Evolutionary conservation across 1,140 invertebrate genomes (phyloP), one percentile per base, ranked within the genome.

Genomic region (Hypsibius dujardini): DNA sequence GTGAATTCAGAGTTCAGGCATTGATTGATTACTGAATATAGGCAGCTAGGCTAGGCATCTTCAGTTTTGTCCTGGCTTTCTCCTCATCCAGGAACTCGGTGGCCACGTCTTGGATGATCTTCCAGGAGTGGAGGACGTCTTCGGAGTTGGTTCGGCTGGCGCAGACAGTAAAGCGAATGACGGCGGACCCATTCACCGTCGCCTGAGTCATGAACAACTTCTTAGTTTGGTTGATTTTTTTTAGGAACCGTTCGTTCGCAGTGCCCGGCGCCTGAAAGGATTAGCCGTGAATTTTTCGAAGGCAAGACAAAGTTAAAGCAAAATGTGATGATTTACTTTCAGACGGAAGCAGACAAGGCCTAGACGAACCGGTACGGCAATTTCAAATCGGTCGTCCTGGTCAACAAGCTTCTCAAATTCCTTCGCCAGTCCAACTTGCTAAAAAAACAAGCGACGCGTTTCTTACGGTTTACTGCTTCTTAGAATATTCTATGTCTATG

Each of bases 301-400:
- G n/a, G n/a, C n/a, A n/a, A n/a, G n/a, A n/a, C n/a, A n/a, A n/a
- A n/a, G n/a, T n/a, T n/a, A n/a, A n/a, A n/a, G n/a, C n/a, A n/a
- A n/a, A n/a, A n/a, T n/a, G n/a, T n/a, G n/a, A n/a, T n/a, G n/a
- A n/a, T 71, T 73, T 80, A 86, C 86, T 81, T 87, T 90, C 14
- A 93, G 78, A 76, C 89, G 83, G 76, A 95, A 95, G 74, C 90
- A 94, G 2, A 95, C 88, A 2, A 96, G 79, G 0, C 89, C 91
- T 82, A 96, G 83, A 1, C 83, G 80, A 1, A 85, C 83, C 47
- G 87, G 83, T 1, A 84, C 82, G 2, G 87, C 80, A 46, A 95
- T 78, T 78, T 95, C 86, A 78, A 95, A 95, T 74, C 87, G 81
- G 1, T 82, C 75, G 78, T 95, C 90, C 1, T 80, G 76, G 67